Evolutionary conservation across 2,797 vertebrate genomes (phyloP), one percentile per base, ranked within the genome.

Genomic region (Epinephelus awoara): DNA sequence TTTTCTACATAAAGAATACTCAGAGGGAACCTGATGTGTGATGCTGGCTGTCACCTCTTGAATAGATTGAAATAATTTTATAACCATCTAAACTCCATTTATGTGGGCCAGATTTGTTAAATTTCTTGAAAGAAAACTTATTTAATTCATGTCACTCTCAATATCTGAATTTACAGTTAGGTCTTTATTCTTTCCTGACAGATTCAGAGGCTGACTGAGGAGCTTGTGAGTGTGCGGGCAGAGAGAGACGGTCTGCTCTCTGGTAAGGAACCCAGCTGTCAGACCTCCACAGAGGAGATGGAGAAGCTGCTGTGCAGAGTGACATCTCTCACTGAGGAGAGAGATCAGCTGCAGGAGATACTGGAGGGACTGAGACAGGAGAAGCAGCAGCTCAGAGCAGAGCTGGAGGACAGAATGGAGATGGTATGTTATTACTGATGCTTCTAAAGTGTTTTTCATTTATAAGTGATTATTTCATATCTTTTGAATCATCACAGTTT

Each of bases 271-370:
- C 12, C 73, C 0, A 4, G 6, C 13, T 0, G 2, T 21, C 63
- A 19, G 54, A n/a, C 27, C 13, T 19, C n/a, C 69, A 9, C n/a
- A 0, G 75, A 86, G 58, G 84, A 91, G 67, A 3, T 73, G 46
- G 69, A 79, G 54, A 58, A 44, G 54, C 83, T 94, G 58, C 40
- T 23, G 54, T 0, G 51, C 89, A 80, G 89, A 9, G 79, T 92
- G 54, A 82, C 75, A 1, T 79, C 82, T 6, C 80, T 96, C 54
- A 81, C 80, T n/a, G 93, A 93, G 50, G 95, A 96, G 73, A 94
- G 91, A 75, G 89, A 94, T 23, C 86, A 95, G 72, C 93, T 97
- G 5, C 93, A 88, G 66, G 89, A 93, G 62, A 75, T 62, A 1
- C 69, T 95, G 59, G 88, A 95, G 58, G 44, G 44, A 4, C 56